Evolutionary conservation across 1,140 invertebrate genomes (phyloP).

Genomic region (Drosophila sulfurigaster): DNA sequence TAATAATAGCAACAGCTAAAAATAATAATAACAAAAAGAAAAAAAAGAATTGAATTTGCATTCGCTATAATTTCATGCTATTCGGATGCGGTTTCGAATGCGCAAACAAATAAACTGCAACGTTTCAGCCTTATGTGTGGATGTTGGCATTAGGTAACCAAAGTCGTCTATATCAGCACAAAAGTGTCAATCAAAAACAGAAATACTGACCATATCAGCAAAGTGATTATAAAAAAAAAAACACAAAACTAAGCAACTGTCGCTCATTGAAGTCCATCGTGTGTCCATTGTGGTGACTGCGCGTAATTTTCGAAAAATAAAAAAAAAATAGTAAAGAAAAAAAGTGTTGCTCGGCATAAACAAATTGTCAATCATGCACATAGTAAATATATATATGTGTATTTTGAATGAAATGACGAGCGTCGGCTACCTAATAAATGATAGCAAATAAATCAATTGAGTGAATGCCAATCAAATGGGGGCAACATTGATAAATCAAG

Average conservation of each 20-base stretch:
- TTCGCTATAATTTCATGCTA: background rate
- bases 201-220: constrained; percentile 45
- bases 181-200: constrained; percentile 1
- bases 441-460: constrained; percentile 80
- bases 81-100: constrained; percentile 8
- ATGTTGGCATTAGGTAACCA: constrained; percentile 68
- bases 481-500: constrained; percentile 74
- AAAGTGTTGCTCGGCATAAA: constrained; percentile 47
- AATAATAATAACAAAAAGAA: constrained; percentile 27
- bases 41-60: background rate
- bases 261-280: constrained; percentile 27
- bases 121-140: constrained; percentile 11
- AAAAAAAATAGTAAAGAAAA: no score
- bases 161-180: constrained; percentile 39
- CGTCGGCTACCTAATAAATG: constrained; percentile 71
- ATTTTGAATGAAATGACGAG: constrained; percentile 26
- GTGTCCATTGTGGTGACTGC: constrained; percentile 15
- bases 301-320: constrained; percentile 17
- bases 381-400: constrained; percentile 42
- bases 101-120: constrained; percentile 8
- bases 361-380: constrained; percentile 72
- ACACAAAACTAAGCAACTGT: constrained; percentile 23
- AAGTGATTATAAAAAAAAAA: constrained; percentile 1
- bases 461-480: constrained; percentile 78
- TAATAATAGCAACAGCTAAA: constrained; percentile 23